These are phyloP conservation scores for Tenthredo mesomela DNA, from an alignment of 2,888 invertebrate genomes.

Conservation along the genomic window DNA sequence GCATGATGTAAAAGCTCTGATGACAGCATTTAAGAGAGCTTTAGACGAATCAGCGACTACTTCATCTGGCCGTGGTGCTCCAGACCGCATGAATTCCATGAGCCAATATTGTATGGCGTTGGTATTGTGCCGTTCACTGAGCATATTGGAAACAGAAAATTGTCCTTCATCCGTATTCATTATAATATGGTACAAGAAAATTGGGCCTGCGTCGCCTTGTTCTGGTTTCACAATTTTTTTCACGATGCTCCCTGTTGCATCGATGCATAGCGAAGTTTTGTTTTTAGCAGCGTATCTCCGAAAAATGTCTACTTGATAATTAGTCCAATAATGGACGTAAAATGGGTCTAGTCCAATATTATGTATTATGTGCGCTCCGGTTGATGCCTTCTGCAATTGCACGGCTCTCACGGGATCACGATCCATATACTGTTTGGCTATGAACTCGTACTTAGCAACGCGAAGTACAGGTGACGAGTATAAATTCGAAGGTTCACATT, in stretches of 20 bases:
- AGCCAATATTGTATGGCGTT: slow-evolving; percentile 59
- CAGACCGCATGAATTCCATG: slow-evolving; percentile 56
- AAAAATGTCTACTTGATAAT: slow-evolving; percentile 57
- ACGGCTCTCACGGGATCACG: slow-evolving; percentile 54
- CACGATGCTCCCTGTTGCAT: slow-evolving; percentile 59
- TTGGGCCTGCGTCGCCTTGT: slow-evolving; percentile 50
- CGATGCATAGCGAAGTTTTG: slow-evolving; percentile 53
- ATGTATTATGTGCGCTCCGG: slow-evolving; percentile 53
- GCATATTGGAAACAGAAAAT: slow-evolving; percentile 59
- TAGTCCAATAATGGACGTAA: slow-evolving; percentile 56
- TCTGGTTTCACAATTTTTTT: slow-evolving; percentile 46
- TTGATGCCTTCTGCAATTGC: slow-evolving; percentile 37
- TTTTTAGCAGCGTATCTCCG: slow-evolving; percentile 52
- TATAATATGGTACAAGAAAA: slow-evolving; percentile 58
- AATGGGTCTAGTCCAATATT: slow-evolving; percentile 58
- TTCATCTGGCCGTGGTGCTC: slow-evolving; percentile 59
- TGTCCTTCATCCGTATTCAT: slow-evolving; percentile 55
- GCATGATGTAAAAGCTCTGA: slow-evolving; percentile 57
- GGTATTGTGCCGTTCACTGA: slow-evolving; percentile 58
- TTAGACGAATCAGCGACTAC: slow-evolving; percentile 57
- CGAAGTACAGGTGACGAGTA: slow-evolving; percentile 1
- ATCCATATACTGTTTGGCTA: slow-evolving; percentile 43
- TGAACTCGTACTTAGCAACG: slow-evolving; percentile 6
- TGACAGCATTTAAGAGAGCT: slow-evolving; percentile 58
- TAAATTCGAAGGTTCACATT: slow-evolving; percentile 14